These are phyloP conservation scores for Sebastes miniatus DNA, from an alignment of 2,797 vertebrate species.

Conservation along the genomic window DNA sequence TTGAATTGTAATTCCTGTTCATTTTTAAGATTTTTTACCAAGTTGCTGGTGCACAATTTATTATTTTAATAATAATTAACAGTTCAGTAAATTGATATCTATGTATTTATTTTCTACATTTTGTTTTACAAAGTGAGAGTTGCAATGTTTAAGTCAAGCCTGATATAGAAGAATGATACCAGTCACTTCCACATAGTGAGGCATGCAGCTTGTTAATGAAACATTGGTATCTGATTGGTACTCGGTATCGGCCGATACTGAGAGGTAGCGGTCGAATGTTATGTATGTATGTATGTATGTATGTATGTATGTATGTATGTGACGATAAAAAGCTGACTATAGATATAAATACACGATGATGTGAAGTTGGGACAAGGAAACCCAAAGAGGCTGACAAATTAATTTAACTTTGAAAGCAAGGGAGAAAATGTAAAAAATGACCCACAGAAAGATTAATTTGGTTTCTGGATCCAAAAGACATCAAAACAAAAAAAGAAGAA, in stretches of 20 bases:
- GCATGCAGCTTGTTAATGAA: neutral
- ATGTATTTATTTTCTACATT: neutral
- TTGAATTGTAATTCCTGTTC: neutral
- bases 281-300: neutral
- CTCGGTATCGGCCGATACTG: no score
- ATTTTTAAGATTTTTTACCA: no score
- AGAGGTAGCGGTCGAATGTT: neutral
- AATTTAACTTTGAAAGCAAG: constrained; percentile 5
- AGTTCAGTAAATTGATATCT: neutral
- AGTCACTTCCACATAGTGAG: neutral
- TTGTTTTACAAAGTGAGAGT: neutral
- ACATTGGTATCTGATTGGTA: neutral
- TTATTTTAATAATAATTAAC: neutral
- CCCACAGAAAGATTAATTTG: constrained; percentile 3
- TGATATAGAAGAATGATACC: neutral
- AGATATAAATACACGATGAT: neutral
- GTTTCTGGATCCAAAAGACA: constrained; percentile 16
- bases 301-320: no score
- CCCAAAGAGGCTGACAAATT: neutral
- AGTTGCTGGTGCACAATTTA: neutral
- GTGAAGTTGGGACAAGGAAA: neutral
- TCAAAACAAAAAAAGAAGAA: neutral
- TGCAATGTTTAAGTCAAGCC: neutral
- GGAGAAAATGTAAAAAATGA: neutral
- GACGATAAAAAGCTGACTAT: neutral